Evolutionary conservation across 2,888 invertebrate genomes (phyloP).

Genomic region (Polyommatus icarus): DNA sequence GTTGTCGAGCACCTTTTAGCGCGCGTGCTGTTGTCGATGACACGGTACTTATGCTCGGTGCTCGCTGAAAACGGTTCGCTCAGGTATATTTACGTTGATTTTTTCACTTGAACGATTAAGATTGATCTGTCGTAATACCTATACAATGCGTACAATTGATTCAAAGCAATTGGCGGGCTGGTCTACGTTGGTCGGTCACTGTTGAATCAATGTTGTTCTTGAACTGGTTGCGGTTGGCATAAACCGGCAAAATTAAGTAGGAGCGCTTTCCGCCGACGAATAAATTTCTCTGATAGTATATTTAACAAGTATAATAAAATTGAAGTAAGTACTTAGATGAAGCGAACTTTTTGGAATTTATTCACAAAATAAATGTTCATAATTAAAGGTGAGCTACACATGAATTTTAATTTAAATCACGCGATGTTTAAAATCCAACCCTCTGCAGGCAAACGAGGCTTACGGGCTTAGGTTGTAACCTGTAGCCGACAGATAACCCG

Average conservation of each 20-base stretch:
- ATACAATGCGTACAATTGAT: no score
- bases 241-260: neutral
- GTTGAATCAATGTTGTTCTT: no score
- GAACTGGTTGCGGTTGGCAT: neutral
- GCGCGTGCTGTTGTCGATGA: slow-evolving; percentile 48
- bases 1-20: slow-evolving; percentile 70
- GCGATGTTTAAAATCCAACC: neutral
- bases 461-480: slow-evolving; percentile 45
- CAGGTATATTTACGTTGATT: neutral
- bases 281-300: neutral
- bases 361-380: neutral
- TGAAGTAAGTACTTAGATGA: neutral
- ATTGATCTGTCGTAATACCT: neutral
- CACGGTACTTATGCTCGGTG: slow-evolving; percentile 36
- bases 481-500: slow-evolving; percentile 62
- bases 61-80: slow-evolving; percentile 25
- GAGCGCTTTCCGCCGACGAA: no score
- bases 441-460: slow-evolving; percentile 35
- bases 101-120: neutral
- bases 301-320: neutral
- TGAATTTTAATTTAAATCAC: slow-evolving; percentile 1
- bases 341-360: neutral
- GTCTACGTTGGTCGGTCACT: no score
- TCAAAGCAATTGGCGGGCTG: no score
- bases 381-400: neutral